phyloP scores from a whole-genome alignment of 2,888 invertebrate species.

The Ophion obscuratus region DNA sequence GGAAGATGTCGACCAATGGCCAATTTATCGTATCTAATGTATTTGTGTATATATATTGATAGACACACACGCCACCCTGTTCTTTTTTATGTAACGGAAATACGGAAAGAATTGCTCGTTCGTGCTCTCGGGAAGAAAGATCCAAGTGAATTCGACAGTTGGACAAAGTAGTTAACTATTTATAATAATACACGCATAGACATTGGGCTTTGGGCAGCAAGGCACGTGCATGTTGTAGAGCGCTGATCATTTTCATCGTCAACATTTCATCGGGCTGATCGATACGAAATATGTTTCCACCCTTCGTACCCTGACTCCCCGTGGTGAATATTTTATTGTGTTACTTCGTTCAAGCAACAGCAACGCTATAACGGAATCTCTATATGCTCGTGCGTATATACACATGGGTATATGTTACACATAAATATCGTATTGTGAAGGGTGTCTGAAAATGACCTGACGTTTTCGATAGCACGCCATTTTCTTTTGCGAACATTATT shows the following conservation, averaged over 20 bases:
- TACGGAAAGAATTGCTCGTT: neutral
- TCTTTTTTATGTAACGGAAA: neutral
- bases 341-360: neutral
- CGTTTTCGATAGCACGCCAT: no score
- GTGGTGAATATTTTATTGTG: neutral
- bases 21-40: neutral
- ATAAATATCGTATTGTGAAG: neutral
- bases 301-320: neutral
- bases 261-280: neutral
- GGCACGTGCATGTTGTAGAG: neutral
- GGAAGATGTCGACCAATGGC: neutral
- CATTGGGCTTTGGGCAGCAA: no score
- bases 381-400: neutral
- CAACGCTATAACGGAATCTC: neutral
- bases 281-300: neutral
- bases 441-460: no score
- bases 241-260: neutral
- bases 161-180: neutral
- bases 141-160: neutral
- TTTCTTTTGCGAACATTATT: no score
- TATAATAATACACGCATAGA: neutral
- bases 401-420: neutral
- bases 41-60: neutral
- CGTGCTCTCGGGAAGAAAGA: neutral
- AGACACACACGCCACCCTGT: neutral